Percentiles rank a stretch among this genome's conserved stretches.
These are phyloP conservation scores for Goniozus legneri DNA, from an alignment of 1,140 invertebrate genomes.

Conservation along the genomic window DNA sequence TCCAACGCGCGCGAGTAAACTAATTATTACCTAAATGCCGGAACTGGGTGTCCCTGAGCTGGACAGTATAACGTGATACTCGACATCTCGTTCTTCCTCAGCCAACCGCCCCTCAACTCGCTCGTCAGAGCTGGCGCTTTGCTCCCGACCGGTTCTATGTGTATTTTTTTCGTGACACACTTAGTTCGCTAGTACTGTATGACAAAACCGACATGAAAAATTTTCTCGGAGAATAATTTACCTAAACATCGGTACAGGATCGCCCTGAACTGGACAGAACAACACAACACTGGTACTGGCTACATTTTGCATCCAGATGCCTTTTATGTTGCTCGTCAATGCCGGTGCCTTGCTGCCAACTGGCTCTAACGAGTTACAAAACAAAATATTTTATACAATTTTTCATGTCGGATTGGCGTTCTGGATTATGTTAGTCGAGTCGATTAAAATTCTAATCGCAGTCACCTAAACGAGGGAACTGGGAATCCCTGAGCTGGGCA, in stretches of 20 bases:
- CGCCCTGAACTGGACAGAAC: slow-evolving; percentile 46
- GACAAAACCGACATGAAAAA: no score
- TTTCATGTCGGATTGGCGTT: no score
- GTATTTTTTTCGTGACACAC: background rate
- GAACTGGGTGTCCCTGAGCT: slow-evolving; percentile 60
- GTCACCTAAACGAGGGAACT: slow-evolving; percentile 66
- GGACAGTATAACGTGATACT: slow-evolving; percentile 60
- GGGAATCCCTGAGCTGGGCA: slow-evolving; percentile 68
- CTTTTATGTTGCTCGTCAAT: slow-evolving; percentile 50
- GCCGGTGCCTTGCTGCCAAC: slow-evolving; percentile 57
- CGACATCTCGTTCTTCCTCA: slow-evolving; percentile 28
- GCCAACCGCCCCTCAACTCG: slow-evolving; percentile 46
- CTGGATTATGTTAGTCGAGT: no score
- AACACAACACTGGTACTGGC: slow-evolving; percentile 32
- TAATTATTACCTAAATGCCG: slow-evolving; percentile 47
- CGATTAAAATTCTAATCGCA: no score
- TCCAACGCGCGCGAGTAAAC: no score
- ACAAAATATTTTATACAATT: no score
- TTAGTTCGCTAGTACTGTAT: no score
- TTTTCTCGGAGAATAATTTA: slow-evolving; percentile 28
- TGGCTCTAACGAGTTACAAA: slow-evolving; percentile 47
- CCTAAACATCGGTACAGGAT: slow-evolving; percentile 47
- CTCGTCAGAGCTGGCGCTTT: slow-evolving; percentile 61
- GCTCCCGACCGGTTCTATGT: slow-evolving; percentile 66
- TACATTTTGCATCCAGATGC: slow-evolving; percentile 46